phyloP scores from a whole-genome alignment of 2,888 invertebrate genomes.

The Metallyticus violacea region DNA sequence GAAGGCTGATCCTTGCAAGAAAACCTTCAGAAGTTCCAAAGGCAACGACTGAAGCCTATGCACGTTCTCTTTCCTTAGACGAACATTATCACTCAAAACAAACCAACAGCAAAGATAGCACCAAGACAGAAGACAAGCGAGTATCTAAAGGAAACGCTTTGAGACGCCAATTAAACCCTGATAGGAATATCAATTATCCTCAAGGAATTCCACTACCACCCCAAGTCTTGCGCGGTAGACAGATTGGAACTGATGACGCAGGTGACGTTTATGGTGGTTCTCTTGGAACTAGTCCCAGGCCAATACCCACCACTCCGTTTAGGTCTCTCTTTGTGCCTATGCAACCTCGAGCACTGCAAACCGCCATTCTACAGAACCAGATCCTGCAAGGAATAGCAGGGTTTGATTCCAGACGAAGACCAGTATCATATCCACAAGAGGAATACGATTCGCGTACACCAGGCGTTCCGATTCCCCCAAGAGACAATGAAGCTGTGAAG shows the following conservation, averaged over 20 bases:
- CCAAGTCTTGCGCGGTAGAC: constrained; percentile 51
- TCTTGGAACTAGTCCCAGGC: constrained; percentile 53
- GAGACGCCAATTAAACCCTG: constrained; percentile 60
- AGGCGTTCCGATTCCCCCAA: not conserved
- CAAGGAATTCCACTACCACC: not conserved
- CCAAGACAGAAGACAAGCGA: not conserved
- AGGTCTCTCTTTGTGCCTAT: constrained; percentile 16
- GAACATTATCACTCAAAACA: not conserved
- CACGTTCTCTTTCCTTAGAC: not conserved
- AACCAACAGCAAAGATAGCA: not conserved
- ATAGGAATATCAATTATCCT: constrained; percentile 35
- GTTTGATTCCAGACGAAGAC: not conserved
- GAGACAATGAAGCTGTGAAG: not conserved
- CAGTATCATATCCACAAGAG: constrained; percentile 7
- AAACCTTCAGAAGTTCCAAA: not conserved
- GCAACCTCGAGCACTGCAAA: constrained; percentile 23
- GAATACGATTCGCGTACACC: not conserved
- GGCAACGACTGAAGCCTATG: not conserved
- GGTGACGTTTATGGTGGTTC: constrained; percentile 68
- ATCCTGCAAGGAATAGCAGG: constrained; percentile 12
- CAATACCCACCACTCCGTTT: constrained; percentile 23
- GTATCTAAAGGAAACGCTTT: constrained; percentile 55
- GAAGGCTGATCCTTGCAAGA: not conserved
- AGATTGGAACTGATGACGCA: constrained; percentile 60
- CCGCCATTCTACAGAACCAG: constrained; percentile 26